Conservation (phyloP, 2,113 vertebrate species). For the Oryzias celebensis region DNA sequence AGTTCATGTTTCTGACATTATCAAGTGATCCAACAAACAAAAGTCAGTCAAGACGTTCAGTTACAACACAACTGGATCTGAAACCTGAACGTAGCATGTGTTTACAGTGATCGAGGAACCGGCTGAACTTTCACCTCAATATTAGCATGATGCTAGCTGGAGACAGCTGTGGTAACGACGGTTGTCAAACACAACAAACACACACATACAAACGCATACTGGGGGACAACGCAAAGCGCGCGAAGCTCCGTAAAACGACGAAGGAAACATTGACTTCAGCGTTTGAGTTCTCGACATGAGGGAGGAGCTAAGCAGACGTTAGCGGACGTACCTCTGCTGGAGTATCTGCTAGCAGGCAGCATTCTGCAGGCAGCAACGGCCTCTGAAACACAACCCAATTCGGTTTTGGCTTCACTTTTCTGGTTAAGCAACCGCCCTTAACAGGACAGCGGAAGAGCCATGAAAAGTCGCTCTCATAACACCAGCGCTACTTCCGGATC, state of each 20-base stretch:
- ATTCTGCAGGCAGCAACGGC: constrained; percentile 35
- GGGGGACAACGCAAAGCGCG: neutral
- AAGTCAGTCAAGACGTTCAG: neutral
- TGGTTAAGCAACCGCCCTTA: too few species aligned
- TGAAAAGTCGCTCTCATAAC: constrained; percentile 51
- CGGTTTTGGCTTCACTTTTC: too few species aligned
- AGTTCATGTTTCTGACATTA: too few species aligned
- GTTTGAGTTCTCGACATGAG: neutral
- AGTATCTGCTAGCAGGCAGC: constrained; percentile 77
- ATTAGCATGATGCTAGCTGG: constrained; percentile 50
- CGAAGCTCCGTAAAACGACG: neutral
- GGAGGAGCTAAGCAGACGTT: neutral
- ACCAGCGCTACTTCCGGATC: too few species aligned
- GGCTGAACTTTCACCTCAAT: constrained; percentile 67
- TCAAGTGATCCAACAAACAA: neutral
- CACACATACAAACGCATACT: too few species aligned
- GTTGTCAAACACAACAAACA: fast-evolving
- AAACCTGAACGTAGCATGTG: neutral
- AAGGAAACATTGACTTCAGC: fast-evolving
- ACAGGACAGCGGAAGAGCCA: neutral
- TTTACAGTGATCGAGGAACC: constrained; percentile 27
- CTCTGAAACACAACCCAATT: too few species aligned
- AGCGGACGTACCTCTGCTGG: constrained; percentile 68
- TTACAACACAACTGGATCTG: fast-evolving
- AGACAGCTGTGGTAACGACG: neutral